These are phyloP conservation scores for Serrognathus titanus DNA, from an alignment of 2,888 invertebrate genomes.

Conservation along the genomic window DNA sequence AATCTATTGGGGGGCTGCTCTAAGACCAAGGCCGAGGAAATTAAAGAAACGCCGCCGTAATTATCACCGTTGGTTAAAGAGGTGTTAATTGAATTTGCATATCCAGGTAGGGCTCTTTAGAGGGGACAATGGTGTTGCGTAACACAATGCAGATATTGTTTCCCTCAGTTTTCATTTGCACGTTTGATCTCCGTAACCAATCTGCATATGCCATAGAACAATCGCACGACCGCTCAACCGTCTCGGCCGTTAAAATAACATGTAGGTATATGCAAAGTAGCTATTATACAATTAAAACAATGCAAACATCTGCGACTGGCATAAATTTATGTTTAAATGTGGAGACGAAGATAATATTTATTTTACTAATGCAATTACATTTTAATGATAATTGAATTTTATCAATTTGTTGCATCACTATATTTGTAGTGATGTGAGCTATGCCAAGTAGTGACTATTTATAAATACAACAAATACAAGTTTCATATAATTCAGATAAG, in stretches of 20 bases:
- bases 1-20: conserved; percentile 17
- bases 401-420: too few species aligned
- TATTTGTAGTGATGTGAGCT: too few species aligned
- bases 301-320: conserved; percentile 22
- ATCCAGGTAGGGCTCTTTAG: conserved; percentile 33
- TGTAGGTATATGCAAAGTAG: conserved; percentile 29
- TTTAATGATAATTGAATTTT: too few species aligned
- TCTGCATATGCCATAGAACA: conserved; percentile 38
- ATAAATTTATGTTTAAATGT: not conserved
- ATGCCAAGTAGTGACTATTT: too few species aligned
- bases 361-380: too few species aligned
- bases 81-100: conserved; percentile 42
- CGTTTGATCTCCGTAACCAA: conserved; percentile 42
- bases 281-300: conserved; percentile 34
- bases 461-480: too few species aligned
- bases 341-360: too few species aligned
- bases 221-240: conserved; percentile 7
- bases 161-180: conserved; percentile 38
- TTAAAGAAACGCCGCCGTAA: conserved; percentile 26
- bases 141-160: conserved; percentile 39
- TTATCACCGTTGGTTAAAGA: conserved; percentile 33
- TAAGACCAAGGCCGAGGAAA: conserved; percentile 14
- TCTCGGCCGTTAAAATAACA: conserved; percentile 27
- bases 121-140: conserved; percentile 11
- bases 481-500: too few species aligned